phyloP scores from a whole-genome alignment of 1,140 invertebrate genomes.

The Choristoneura fumiferana region DNA sequence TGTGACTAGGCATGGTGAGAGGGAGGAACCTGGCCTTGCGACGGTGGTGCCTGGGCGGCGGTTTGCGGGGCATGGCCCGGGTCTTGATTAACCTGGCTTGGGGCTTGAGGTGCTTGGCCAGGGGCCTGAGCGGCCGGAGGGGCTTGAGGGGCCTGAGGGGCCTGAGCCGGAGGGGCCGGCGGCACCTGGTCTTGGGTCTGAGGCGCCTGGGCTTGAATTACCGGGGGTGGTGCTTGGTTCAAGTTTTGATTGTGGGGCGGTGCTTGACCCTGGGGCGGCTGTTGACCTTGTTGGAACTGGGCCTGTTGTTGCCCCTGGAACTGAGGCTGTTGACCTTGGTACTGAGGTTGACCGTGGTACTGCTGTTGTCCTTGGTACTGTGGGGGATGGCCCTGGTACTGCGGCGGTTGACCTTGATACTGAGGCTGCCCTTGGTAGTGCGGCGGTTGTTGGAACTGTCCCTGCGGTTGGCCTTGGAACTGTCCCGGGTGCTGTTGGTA shows the following conservation, averaged over 20 bases:
- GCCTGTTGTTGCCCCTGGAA: constrained; percentile 22
- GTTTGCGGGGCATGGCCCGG: neutral
- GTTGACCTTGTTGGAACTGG: constrained; percentile 27
- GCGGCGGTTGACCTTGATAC: constrained; percentile 27
- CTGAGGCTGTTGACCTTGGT: constrained; percentile 24
- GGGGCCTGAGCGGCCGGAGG: constrained; percentile 23
- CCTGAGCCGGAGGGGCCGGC: neutral
- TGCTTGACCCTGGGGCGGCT: constrained; percentile 26
- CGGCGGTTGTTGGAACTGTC: constrained; percentile 36
- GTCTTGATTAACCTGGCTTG: neutral
- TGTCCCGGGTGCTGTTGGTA: constrained; percentile 11
- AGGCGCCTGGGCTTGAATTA: constrained; percentile 17
- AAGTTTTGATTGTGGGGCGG: neutral
- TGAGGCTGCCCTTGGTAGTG: constrained; percentile 44
- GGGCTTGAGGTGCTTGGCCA: constrained; percentile 27
- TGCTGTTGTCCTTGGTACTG: constrained; percentile 25
- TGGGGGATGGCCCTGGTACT: constrained; percentile 37
- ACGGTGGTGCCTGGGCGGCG: neutral
- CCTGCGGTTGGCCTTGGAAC: too few relatives aligned
- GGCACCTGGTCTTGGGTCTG: constrained; percentile 25
- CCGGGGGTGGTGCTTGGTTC: constrained; percentile 9
- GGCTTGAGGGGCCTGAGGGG: neutral
- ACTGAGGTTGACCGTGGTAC: constrained; percentile 17
- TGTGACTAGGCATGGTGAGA: too few relatives aligned
- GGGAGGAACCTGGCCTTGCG: neutral